Percentiles rank a stretch among this genome's conserved stretches.
phyloP scores from a whole-genome alignment of 2,797 vertebrate genomes.

The Hylomyscus alleni region DNA sequence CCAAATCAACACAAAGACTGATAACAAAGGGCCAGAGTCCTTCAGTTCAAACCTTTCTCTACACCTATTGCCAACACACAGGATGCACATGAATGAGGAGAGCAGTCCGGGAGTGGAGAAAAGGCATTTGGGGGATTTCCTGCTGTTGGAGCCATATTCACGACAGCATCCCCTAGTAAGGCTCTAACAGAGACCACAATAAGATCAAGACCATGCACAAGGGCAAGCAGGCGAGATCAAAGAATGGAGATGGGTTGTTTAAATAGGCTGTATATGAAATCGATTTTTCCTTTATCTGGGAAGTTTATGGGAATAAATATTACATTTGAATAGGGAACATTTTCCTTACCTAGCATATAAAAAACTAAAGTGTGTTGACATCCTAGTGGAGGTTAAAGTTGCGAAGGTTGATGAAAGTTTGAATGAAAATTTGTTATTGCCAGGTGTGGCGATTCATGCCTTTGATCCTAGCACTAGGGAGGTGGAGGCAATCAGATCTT shows the following conservation, averaged over 20 bases:
- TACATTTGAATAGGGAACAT: not conserved
- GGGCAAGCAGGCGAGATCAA: not conserved
- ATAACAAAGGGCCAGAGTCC: not conserved
- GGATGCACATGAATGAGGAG: not conserved
- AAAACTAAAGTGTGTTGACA: not conserved
- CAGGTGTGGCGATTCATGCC: not conserved
- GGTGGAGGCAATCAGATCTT: not conserved
- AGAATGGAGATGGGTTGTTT: not conserved
- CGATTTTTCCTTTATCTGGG: not conserved
- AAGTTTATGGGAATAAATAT: not conserved
- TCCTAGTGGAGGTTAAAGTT: not conserved
- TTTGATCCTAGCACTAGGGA: not conserved
- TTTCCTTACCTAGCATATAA: not conserved
- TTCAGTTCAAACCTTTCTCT: not conserved
- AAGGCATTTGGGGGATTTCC: not conserved
- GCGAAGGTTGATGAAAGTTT: not conserved
- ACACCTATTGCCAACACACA: not conserved
- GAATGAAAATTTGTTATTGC: not conserved
- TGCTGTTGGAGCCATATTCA: not conserved
- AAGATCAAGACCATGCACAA: not conserved
- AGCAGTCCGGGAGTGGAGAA: too few relatives aligned
- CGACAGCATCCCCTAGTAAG: not conserved
- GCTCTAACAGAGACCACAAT: not conserved
- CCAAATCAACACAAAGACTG: not conserved
- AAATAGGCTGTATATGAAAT: not conserved